Conservation (phyloP, 2,888 invertebrate genomes). For the Stictocephala bisonia region DNA sequence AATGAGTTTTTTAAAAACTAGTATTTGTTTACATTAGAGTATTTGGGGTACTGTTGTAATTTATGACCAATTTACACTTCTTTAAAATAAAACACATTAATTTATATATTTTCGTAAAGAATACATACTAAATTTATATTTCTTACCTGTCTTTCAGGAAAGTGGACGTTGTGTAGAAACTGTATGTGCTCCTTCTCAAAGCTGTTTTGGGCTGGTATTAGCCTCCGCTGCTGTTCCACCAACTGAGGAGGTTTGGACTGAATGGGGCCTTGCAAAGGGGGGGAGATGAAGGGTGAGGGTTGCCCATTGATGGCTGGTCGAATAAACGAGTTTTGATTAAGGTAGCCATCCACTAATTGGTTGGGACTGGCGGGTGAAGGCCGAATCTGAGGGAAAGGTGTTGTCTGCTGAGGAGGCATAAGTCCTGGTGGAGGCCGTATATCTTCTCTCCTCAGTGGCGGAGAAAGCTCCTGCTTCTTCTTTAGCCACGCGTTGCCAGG, state of each 20-base stretch:
- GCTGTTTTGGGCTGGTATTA: slow-evolving; percentile 51
- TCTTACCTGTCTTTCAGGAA: slow-evolving; percentile 64
- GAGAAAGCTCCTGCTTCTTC: slow-evolving; percentile 47
- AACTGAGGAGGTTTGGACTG: slow-evolving; percentile 42
- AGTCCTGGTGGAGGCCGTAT: slow-evolving; percentile 47
- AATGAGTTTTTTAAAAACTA: too few species aligned
- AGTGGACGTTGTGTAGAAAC: slow-evolving; percentile 71
- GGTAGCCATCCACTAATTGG: slow-evolving; percentile 28
- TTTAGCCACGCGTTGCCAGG: slow-evolving; percentile 48
- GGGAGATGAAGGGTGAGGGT: slow-evolving; percentile 55
- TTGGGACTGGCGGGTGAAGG: slow-evolving; percentile 45
- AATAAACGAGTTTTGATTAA: background rate
- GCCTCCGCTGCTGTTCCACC: slow-evolving; percentile 35
- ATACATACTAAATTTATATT: background rate
- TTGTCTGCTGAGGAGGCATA: slow-evolving; percentile 39
- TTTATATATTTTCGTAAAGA: too few species aligned
- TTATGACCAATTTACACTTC: too few species aligned
- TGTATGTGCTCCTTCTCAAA: slow-evolving; percentile 67
- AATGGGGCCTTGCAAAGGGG: slow-evolving; percentile 51
- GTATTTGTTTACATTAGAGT: background rate
- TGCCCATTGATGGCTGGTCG: slow-evolving; percentile 7
- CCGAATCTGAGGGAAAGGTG: slow-evolving; percentile 28
- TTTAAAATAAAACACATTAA: too few species aligned
- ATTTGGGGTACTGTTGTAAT: background rate
- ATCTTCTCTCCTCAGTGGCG: slow-evolving; percentile 42